Evolutionary conservation across 2,113 vertebrate species (phyloP), one percentile per base, ranked within the genome.

Genomic region (Gavialis gangeticus): DNA sequence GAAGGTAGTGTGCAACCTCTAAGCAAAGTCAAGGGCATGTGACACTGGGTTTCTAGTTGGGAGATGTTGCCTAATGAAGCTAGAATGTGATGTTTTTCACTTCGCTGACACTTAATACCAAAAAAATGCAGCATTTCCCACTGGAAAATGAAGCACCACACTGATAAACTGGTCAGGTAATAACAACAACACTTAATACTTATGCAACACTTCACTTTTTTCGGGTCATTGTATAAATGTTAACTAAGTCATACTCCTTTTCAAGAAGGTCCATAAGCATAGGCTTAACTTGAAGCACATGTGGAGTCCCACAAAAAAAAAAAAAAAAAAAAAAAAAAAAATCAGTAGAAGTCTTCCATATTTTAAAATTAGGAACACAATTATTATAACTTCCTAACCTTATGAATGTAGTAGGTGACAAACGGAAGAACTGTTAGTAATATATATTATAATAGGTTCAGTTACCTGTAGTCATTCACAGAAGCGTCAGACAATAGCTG

Each of bases 171-270:
- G 37, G 27, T 30, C 78, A 4, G 1, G 59, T 75, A 75, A 27
- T 22, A 67, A 66, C 16, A 19, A 12, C 3, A 2, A 12, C 58
- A n/a, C 1, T 2, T 2, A 25, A 4, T 5, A 59, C 22, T 27
- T 12, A 25, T 37, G 67, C 59, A 80, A 25, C 46, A 6, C 46
- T 21, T 30, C 55, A 5, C 37, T 37, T 46, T 19, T 16, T 56
- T 34, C 19, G 79, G 84, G 55, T 4, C 9, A 54, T 88, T 37
- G 37, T 37, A 46, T 8, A 46, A 46, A 46, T 46, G 46, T 25
- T 5, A 46, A 73, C 46, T 71, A 73, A 62, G 25, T 62, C 22
- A 46, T 19, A 8, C 69, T 22, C 30, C 69, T 46, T 37, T 46
- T 73, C 25, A 73, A 37, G 34, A 73, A 46, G 21, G 12, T 37